Percentiles rank a stretch among this genome's conserved stretches.
Conservation (phyloP, 2,797 vertebrate species). For the Aselliscus stoliczkanus region DNA sequence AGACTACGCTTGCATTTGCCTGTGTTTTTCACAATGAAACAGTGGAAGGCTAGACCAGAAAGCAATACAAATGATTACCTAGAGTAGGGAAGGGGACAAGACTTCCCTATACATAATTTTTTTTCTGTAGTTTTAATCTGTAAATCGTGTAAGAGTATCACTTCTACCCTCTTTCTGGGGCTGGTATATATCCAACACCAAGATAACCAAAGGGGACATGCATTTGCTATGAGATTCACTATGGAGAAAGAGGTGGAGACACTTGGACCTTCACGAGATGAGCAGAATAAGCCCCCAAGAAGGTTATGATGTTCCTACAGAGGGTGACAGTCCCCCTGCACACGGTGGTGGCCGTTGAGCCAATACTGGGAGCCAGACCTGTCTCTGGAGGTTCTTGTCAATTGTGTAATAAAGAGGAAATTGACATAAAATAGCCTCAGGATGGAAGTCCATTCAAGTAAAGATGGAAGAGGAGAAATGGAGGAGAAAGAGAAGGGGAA, state of each 20-base stretch:
- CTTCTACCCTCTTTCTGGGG: not conserved
- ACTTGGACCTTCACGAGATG: not conserved
- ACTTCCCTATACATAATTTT: not conserved
- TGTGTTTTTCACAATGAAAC: too few relatives aligned
- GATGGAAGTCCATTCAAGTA: not conserved
- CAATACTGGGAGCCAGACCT: not conserved
- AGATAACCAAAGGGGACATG: not conserved
- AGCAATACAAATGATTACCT: accelerated
- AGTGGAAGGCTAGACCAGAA: too few relatives aligned
- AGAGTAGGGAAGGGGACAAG: not conserved
- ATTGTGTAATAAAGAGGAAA: not conserved
- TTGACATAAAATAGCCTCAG: not conserved
- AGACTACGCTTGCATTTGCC: not conserved
- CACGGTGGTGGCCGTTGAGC: not conserved
- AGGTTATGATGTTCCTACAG: not conserved
- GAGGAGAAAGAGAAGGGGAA: not conserved
- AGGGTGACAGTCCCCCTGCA: accelerated
- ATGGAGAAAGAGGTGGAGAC: not conserved
- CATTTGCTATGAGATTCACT: not conserved
- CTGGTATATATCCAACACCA: not conserved
- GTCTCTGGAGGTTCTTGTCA: not conserved
- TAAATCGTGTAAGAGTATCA: not conserved
- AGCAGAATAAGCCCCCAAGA: not conserved
- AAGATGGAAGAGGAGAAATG: not conserved
- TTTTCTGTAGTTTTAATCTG: not conserved